Evolutionary conservation across 2,113 vertebrate genomes (phyloP), one percentile per base, ranked within the genome.

Genomic region (Colistium nudipinnis): DNA sequence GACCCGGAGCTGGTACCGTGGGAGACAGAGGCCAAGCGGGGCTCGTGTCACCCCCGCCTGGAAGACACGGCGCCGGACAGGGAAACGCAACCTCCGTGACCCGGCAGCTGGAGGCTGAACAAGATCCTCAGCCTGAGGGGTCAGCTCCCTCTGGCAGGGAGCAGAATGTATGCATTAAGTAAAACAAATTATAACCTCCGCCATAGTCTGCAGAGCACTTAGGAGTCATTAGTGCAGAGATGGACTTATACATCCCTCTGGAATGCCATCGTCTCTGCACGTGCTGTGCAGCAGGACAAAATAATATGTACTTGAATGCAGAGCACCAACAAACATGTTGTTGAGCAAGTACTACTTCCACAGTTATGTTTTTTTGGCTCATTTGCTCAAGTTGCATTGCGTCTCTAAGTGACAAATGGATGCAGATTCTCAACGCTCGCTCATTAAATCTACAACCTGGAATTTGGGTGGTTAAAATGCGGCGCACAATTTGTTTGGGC

Each of bases 121-220:
- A 68, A 55, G 62, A 75, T 68, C 63, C 66, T 74, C 73, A 47
- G 59, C 57, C 59, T 63, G 51, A 33, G 45, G 85, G 74, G 85
- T 82, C 76, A 54, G 30, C 62, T 78, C 60, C 12, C 36, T 70
- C 64, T 72, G 85, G 72, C 85, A 83, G 74, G 35, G 2, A 78
- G 73, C 68, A 88, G 75, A 87, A 80, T 84, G 82, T 82, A 70
- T 84, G 76, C 76, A 78, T 79, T 85, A 84, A 77, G 52, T 57
- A 69, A 61, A 80, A 77, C 80, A 83, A 76, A 85, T 74, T 54
- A 71, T 69, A 52, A 85, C 70, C 70, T 78, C 51, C 75, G 80
- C 59, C 54, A 63, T 72, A 76, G 73, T 62, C 67, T 62, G 38
- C 47, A 17, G 30, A 59, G 71, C 73, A 49, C 68, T 89, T 73